Conservation (phyloP, 2,888 invertebrate genomes). For the Orthosia gothica region DNA sequence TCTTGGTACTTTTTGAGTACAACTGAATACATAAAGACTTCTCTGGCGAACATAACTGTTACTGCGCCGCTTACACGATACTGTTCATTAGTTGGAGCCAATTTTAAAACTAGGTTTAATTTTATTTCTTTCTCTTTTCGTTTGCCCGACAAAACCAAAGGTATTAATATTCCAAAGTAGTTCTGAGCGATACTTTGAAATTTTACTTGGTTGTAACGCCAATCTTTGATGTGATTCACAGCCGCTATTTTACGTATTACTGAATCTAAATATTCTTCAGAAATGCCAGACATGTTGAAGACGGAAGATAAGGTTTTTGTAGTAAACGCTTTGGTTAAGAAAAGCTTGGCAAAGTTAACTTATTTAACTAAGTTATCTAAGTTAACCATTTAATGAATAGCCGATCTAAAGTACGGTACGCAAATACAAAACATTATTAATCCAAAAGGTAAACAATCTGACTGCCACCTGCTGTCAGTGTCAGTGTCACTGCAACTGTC, state of each 20-base stretch:
- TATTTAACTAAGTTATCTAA: constrained; percentile 18
- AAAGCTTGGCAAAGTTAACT: neutral
- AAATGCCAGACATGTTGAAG: constrained; percentile 64
- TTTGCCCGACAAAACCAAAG: constrained; percentile 75
- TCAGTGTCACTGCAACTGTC: constrained; percentile 29
- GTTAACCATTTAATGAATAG: constrained; percentile 17
- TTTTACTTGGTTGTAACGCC: constrained; percentile 71
- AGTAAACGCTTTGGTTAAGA: constrained; percentile 43
- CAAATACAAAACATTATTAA: neutral
- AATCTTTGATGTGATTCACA: constrained; percentile 65
- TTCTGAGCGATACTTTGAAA: constrained; percentile 85
- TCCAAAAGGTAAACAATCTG: constrained; percentile 29
- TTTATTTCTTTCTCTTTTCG: constrained; percentile 60
- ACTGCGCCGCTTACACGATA: constrained; percentile 86
- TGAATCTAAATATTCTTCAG: constrained; percentile 68
- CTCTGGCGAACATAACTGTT: constrained; percentile 81
- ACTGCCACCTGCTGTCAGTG: neutral
- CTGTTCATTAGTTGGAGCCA: constrained; percentile 85
- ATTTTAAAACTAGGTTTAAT: constrained; percentile 81
- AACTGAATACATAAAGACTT: constrained; percentile 83
- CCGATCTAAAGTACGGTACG: neutral
- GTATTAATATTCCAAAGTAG: constrained; percentile 85
- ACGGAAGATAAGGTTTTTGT: neutral
- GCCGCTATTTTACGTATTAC: constrained; percentile 67
- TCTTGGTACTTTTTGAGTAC: constrained; percentile 76